Percentiles rank a stretch among this genome's conserved stretches.
phyloP scores from a whole-genome alignment of 2,888 invertebrate species.

The Nephrotoma appendiculata region DNA sequence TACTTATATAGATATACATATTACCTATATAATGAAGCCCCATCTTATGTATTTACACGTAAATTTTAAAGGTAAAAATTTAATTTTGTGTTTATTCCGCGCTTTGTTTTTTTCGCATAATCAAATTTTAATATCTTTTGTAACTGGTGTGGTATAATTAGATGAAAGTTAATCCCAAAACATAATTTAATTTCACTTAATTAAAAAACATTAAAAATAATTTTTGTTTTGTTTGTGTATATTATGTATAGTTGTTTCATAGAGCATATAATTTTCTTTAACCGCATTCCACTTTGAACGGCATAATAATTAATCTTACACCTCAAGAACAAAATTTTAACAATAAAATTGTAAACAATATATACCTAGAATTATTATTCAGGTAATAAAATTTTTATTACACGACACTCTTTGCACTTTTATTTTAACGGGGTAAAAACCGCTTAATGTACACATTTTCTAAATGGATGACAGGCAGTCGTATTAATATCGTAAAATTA shows the following conservation, averaged over 20 bases:
- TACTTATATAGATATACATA: too few relatives aligned
- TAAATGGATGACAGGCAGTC: background rate
- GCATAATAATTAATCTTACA: background rate
- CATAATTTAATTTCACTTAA: background rate
- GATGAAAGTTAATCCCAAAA: background rate
- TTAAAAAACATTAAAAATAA: background rate
- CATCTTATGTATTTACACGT: background rate
- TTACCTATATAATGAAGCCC: background rate
- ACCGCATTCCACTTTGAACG: background rate
- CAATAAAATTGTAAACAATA: background rate
- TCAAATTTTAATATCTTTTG: background rate
- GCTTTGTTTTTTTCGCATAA: background rate
- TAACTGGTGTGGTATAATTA: background rate
- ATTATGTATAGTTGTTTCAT: background rate
- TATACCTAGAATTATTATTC: background rate
- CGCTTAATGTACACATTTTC: background rate
- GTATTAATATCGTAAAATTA: background rate
- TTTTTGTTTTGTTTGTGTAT: background rate
- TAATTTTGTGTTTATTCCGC: background rate
- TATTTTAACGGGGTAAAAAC: background rate
- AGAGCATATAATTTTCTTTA: background rate
- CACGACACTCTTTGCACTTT: background rate
- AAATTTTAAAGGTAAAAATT: background rate
- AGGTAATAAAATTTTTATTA: background rate
- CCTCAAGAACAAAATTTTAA: background rate